Conservation (phyloP, 2,113 vertebrate genomes). For the Microcebus lehilahytsara region DNA sequence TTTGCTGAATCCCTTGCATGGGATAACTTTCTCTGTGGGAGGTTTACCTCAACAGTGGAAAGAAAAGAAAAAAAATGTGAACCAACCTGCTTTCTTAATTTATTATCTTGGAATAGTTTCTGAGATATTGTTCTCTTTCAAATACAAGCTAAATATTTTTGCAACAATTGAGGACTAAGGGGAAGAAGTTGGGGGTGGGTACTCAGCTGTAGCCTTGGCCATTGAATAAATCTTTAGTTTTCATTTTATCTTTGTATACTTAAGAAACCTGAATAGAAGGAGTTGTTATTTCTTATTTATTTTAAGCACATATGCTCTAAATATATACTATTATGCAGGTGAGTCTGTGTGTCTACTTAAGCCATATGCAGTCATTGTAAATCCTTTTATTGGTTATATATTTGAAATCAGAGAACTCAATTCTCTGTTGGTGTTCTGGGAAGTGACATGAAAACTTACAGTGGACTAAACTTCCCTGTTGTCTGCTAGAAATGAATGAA, state of each 20-base stretch:
- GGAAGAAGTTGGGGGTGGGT: slow-evolving; percentile 62
- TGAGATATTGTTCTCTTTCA: slow-evolving; percentile 79
- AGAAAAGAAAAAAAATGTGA: slow-evolving; percentile 87
- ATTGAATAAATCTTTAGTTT: slow-evolving; percentile 79
- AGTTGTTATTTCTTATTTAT: slow-evolving; percentile 76
- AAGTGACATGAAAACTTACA: slow-evolving; percentile 39
- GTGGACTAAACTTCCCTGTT: slow-evolving; percentile 22
- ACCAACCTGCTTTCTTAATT: slow-evolving; percentile 85
- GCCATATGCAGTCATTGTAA: slow-evolving; percentile 45
- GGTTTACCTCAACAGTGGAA: slow-evolving; percentile 79
- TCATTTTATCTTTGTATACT: slow-evolving; percentile 74
- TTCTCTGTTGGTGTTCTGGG: slow-evolving; percentile 55
- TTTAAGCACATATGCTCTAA: slow-evolving; percentile 64
- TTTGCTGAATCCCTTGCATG: slow-evolving; percentile 79
- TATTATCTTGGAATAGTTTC: slow-evolving; percentile 81
- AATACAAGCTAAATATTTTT: slow-evolving; percentile 78
- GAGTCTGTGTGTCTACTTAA: slow-evolving; percentile 40
- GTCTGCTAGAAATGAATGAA: background rate
- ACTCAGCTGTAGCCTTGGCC: slow-evolving; percentile 62
- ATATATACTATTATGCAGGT: slow-evolving; percentile 57
- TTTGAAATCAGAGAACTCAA: slow-evolving; percentile 61
- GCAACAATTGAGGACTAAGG: slow-evolving; percentile 63
- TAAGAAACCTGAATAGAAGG: slow-evolving; percentile 73
- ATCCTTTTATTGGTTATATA: slow-evolving; percentile 56
- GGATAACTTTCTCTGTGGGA: slow-evolving; percentile 84